Evolutionary conservation across 2,888 invertebrate genomes (phyloP).

Genomic region (Sinopyrophorus schimmeli): DNA sequence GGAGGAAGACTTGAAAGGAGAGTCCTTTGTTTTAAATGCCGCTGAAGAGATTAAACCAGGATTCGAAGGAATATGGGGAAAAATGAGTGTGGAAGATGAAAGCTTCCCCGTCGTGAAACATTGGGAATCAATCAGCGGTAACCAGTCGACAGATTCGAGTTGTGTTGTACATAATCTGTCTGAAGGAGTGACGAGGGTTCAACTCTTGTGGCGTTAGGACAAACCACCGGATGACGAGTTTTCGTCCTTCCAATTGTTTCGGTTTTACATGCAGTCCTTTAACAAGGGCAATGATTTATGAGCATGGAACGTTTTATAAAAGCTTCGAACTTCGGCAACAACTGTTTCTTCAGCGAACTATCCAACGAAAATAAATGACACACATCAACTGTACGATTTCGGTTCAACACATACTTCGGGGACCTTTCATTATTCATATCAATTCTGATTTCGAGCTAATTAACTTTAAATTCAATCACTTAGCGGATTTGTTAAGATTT

Average conservation of each 20-base stretch:
- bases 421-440: too few species aligned
- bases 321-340: conserved; percentile 4
- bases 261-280: conserved; percentile 24
- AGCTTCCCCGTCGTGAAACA: not conserved
- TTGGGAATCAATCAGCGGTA: conserved; percentile 17
- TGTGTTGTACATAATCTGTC: conserved; percentile 34
- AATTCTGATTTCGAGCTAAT: too few species aligned
- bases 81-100: too few species aligned
- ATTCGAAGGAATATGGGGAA: too few species aligned
- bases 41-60: too few species aligned
- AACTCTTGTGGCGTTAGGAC: conserved; percentile 27
- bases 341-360: conserved; percentile 9
- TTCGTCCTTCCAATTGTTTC: conserved; percentile 31
- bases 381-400: not conserved
- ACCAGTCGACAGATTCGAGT: conserved; percentile 22
- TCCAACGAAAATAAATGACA: conserved; percentile 8
- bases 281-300: conserved; percentile 14
- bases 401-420: too few species aligned
- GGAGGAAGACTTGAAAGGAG: too few species aligned
- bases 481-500: too few species aligned
- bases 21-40: too few species aligned
- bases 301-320: conserved; percentile 1
- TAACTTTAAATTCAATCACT: too few species aligned
- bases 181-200: conserved; percentile 32
- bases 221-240: conserved; percentile 31